A percentile compares a stretch with the other conserved stretches of the same genome.
These are phyloP conservation scores for Acrocera orbiculus DNA, from an alignment of 2,888 invertebrate species.

Conservation along the genomic window DNA sequence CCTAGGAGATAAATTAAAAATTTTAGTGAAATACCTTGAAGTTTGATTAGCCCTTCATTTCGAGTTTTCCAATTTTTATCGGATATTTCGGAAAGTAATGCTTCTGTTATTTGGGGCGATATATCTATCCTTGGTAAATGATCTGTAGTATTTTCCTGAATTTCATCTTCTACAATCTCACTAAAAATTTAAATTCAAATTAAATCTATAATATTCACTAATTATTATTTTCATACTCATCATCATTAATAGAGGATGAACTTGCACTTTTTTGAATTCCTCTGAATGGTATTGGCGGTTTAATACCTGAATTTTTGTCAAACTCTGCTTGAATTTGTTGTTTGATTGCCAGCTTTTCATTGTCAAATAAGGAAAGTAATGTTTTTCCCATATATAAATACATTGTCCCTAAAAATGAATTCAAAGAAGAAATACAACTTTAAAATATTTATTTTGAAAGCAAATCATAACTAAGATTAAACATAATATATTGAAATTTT, in stretches of 20 bases:
- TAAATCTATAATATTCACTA: not conserved
- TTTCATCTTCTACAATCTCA: conserved; percentile 31
- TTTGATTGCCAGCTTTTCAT: conserved; percentile 66
- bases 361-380: conserved; percentile 58
- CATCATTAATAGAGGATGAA: conserved; percentile 12
- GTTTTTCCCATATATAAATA: conserved; percentile 66
- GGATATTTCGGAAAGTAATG: conserved; percentile 57
- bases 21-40: conserved; percentile 18
- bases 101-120: conserved; percentile 63
- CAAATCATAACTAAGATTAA: too few species aligned
- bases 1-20: not conserved
- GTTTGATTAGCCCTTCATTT: conserved; percentile 34
- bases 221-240: conserved; percentile 7
- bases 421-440: too few species aligned
- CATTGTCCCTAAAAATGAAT: conserved; percentile 48
- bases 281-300: conserved; percentile 56
- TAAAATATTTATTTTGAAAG: too few species aligned
- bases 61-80: conserved; percentile 85
- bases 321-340: conserved; percentile 75
- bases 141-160: conserved; percentile 44
- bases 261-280: conserved; percentile 30
- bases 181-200: conserved; percentile 4
- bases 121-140: conserved; percentile 63
- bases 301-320: conserved; percentile 59
- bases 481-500: conserved; percentile 1